Percentiles rank a stretch among this genome's conserved stretches.
phyloP scores from a whole-genome alignment of 2,113 vertebrate genomes.

The Microtus pennsylvanicus region DNA sequence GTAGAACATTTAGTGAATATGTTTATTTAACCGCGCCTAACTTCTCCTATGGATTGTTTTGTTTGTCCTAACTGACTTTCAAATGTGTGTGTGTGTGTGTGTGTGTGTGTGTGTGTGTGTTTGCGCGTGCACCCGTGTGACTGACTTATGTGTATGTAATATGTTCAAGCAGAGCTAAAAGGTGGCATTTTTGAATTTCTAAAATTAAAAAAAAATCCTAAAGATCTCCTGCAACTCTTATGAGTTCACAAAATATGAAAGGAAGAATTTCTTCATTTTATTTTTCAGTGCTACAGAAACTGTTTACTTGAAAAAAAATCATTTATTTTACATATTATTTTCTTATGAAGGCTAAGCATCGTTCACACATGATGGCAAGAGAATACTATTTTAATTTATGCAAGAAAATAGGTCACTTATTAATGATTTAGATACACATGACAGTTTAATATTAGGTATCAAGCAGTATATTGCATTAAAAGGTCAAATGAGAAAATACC shows the following conservation, averaged over 20 bases:
- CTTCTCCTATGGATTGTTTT: background rate
- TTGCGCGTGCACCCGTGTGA: rapidly evolving
- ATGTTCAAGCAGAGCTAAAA: too few relatives aligned
- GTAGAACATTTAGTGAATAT: background rate
- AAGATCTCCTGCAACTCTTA: background rate
- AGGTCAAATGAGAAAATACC: constrained; percentile 43
- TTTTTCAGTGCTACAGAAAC: background rate
- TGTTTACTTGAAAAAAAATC: background rate
- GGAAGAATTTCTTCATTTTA: background rate
- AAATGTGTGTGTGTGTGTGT: background rate
- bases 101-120: background rate
- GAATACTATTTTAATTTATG: constrained; percentile 20
- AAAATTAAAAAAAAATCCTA: background rate
- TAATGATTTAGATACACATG: background rate
- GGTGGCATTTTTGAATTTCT: background rate
- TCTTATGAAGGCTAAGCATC: background rate
- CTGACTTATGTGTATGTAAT: background rate
- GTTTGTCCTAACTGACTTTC: background rate
- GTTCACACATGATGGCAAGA: background rate
- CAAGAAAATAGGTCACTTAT: background rate
- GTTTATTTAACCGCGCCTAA: background rate
- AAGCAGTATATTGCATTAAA: constrained; percentile 37
- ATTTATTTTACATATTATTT: constrained; percentile 5
- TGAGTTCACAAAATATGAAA: background rate
- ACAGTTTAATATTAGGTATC: constrained; percentile 44